Percentiles rank a stretch among this genome's conserved stretches.
These are phyloP conservation scores for Drosophila yooni DNA, from an alignment of 2,888 invertebrate species.

Conservation along the genomic window DNA sequence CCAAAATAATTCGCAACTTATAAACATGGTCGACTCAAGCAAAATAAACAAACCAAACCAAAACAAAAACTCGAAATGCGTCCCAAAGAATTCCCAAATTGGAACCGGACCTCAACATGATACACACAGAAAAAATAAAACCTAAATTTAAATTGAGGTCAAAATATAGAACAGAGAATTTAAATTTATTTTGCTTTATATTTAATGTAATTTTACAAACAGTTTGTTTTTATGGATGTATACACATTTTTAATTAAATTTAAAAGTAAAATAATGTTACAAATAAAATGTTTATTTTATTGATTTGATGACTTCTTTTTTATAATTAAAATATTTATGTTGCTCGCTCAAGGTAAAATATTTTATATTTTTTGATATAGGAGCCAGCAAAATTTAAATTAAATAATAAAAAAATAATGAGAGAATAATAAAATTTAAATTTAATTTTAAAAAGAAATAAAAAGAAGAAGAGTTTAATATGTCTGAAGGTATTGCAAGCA, in stretches of 20 bases:
- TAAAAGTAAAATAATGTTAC: not conserved
- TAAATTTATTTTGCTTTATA: not conserved
- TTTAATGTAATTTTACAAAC: not conserved
- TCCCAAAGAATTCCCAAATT: conserved; percentile 18
- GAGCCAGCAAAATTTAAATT: no score
- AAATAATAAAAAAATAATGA: no score
- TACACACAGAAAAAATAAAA: not conserved
- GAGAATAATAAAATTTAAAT: not conserved
- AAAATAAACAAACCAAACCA: conserved; percentile 35
- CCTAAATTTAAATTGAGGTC: not conserved
- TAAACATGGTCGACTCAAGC: conserved; percentile 30
- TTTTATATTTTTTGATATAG: no score
- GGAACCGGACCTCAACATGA: conserved; percentile 2
- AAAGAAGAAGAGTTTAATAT: no score
- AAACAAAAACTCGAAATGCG: conserved; percentile 20
- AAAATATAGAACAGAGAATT: not conserved
- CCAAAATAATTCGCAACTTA: conserved; percentile 67
- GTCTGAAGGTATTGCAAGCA: no score
- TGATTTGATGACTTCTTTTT: not conserved
- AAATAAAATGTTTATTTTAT: not conserved
- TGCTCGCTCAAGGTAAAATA: not conserved
- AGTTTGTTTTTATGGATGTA: not conserved
- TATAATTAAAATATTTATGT: not conserved
- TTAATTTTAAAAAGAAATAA: no score
- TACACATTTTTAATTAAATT: not conserved